Conservation (phyloP, 53 echinoderm and acorn worm genomes). For the Henricia sp. region DNA sequence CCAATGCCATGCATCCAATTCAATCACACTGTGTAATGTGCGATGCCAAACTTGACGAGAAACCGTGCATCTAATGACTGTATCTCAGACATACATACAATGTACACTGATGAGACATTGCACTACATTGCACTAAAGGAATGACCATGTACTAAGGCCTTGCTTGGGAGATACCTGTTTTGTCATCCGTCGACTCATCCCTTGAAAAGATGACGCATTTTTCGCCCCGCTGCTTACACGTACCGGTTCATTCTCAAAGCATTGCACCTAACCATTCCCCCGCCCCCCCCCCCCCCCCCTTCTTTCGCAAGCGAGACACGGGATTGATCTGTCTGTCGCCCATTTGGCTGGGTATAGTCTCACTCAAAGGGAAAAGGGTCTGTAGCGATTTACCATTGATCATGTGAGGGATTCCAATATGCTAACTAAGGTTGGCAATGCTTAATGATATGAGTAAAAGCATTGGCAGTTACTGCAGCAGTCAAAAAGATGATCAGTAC, state of each 20-base stretch:
- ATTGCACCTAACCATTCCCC: not conserved
- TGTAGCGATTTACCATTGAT: slow-evolving; percentile 18
- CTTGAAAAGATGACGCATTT: slow-evolving; percentile 26
- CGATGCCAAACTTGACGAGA: not conserved
- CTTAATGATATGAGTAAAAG: slow-evolving; percentile 1
- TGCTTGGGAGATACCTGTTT: slow-evolving; percentile 13
- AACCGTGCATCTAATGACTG: not conserved
- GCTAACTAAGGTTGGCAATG: not conserved
- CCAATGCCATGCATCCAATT: not conserved
- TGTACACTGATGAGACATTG: slow-evolving; percentile 13
- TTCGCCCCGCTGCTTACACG: not conserved
- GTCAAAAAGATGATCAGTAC: no score
- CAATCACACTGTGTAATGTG: not conserved
- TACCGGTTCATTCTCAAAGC: not conserved
- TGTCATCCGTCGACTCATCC: not conserved
- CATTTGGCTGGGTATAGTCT: not conserved
- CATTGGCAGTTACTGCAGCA: not conserved
- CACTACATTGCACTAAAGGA: not conserved
- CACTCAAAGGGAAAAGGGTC: slow-evolving; percentile 3
- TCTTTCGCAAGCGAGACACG: slow-evolving; percentile 4
- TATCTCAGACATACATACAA: not conserved
- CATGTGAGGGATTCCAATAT: not conserved
- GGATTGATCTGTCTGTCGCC: slow-evolving; percentile 15
- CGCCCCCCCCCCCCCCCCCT: not conserved
- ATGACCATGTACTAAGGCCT: not conserved